Percentiles rank a stretch among this genome's conserved stretches.
Conservation (phyloP, 2,888 invertebrate genomes). For the Drosophila infuscata region DNA sequence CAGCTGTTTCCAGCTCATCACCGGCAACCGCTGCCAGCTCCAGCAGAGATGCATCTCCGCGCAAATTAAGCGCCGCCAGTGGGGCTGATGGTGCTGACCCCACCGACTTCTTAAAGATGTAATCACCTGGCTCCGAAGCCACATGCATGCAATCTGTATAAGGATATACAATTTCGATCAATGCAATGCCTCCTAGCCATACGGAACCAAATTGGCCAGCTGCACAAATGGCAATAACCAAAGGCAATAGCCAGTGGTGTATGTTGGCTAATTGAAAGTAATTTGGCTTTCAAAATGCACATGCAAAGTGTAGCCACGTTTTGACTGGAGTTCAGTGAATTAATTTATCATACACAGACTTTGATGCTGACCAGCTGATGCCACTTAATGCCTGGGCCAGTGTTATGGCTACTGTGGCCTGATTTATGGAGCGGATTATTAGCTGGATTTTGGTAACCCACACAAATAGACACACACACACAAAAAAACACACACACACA, state of each 20-base stretch:
- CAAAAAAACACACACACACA: neutral
- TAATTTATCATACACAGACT: slow-evolving; percentile 69
- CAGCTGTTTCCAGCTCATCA: slow-evolving; percentile 88
- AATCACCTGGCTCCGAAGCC: slow-evolving; percentile 92
- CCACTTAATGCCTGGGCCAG: slow-evolving; percentile 56
- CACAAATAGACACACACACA: slow-evolving; percentile 1
- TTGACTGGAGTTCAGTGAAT: slow-evolving; percentile 48
- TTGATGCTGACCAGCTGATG: slow-evolving; percentile 30
- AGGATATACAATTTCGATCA: slow-evolving; percentile 15
- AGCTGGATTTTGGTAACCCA: slow-evolving; percentile 36
- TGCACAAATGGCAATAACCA: slow-evolving; percentile 40
- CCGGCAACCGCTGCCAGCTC: slow-evolving; percentile 86
- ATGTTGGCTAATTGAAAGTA: slow-evolving; percentile 54
- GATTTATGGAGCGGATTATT: slow-evolving; percentile 74
- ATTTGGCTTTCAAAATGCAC: slow-evolving; percentile 41
- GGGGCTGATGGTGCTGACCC: slow-evolving; percentile 72
- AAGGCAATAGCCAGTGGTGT: slow-evolving; percentile 5
- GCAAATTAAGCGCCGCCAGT: slow-evolving; percentile 86
- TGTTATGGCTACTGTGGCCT: slow-evolving; percentile 52
- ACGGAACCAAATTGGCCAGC: slow-evolving; percentile 60
- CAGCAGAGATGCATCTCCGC: slow-evolving; percentile 70
- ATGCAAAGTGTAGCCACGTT: slow-evolving; percentile 51
- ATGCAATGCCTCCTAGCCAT: slow-evolving; percentile 27
- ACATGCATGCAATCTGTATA: slow-evolving; percentile 93
- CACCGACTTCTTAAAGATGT: slow-evolving; percentile 88